Percentiles rank a stretch among this genome's conserved stretches.
Evolutionary conservation across 2,888 invertebrate species (phyloP).

Genomic region (Phragmatobia fuliginosa): DNA sequence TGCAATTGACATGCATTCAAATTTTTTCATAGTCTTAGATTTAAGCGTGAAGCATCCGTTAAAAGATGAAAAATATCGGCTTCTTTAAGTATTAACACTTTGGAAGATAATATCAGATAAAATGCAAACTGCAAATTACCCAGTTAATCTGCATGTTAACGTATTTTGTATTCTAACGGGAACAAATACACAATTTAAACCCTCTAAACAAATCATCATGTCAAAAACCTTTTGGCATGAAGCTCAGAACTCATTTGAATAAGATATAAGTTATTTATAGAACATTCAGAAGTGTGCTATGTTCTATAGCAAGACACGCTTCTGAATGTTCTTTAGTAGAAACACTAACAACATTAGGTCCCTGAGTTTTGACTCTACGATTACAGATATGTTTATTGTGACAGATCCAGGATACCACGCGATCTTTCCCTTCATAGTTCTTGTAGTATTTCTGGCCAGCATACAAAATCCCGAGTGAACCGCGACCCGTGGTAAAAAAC

Average conservation of each 20-base stretch:
- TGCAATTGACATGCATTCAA: too few species aligned
- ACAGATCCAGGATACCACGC: conserved; percentile 48
- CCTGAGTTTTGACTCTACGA: conserved; percentile 36
- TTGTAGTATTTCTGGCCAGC: conserved; percentile 50
- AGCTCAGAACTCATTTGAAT: neutral
- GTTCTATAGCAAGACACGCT: conserved; percentile 20
- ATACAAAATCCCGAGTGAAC: conserved; percentile 41
- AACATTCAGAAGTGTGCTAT: neutral
- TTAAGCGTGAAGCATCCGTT: too few species aligned
- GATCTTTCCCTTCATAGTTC: conserved; percentile 47
- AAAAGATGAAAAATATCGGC: neutral
- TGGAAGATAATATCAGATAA: neutral
- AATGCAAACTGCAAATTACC: neutral
- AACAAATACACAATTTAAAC: neutral
- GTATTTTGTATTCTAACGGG: neutral
- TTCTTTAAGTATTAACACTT: neutral
- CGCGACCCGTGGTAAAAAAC: conserved; percentile 46
- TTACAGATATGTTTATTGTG: conserved; percentile 42
- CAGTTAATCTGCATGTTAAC: neutral
- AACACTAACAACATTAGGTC: conserved; percentile 17
- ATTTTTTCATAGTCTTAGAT: too few species aligned
- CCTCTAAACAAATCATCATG: too few species aligned
- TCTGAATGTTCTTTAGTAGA: conserved; percentile 34
- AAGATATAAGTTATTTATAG: neutral
- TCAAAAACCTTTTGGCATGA: neutral